phyloP scores from a whole-genome alignment of 2,113 vertebrate species.

The Baryphthengus martii region DNA sequence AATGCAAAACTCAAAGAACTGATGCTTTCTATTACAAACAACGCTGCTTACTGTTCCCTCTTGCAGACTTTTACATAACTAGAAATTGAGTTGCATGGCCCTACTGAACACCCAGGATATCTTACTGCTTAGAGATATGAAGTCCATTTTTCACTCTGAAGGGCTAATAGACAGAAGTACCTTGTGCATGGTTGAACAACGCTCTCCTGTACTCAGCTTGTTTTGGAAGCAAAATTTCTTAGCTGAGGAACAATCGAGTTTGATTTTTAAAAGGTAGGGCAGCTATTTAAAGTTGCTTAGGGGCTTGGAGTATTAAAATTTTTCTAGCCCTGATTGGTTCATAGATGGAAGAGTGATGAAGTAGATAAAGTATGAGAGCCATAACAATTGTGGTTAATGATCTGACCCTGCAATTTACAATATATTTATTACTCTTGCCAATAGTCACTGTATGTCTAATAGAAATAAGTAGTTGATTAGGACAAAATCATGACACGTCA shows the following conservation, averaged over 20 bases:
- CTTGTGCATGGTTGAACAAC: not conserved
- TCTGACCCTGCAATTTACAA: not conserved
- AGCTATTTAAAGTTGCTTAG: not conserved
- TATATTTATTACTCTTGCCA: not conserved
- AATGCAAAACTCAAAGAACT: not conserved
- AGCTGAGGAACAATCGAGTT: not conserved
- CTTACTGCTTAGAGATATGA: not conserved
- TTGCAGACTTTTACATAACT: not conserved
- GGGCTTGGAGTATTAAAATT: not conserved
- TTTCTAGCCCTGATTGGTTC: not conserved
- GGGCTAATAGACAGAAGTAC: not conserved
- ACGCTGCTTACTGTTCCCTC: not conserved
- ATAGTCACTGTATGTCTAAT: not conserved
- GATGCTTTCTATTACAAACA: not conserved
- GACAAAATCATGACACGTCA: not conserved
- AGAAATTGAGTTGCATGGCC: not conserved
- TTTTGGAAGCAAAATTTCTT: not conserved
- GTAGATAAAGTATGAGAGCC: not conserved
- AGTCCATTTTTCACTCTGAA: not conserved
- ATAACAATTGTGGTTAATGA: not conserved
- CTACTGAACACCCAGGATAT: not conserved
- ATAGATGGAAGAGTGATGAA: not conserved
- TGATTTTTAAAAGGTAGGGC: not conserved
- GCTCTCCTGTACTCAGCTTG: not conserved
- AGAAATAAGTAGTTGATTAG: not conserved